A percentile compares a stretch with the other conserved stretches of the same genome.
Evolutionary conservation across 2,888 invertebrate species (phyloP).

Genomic region (Epirrhoe alternata): DNA sequence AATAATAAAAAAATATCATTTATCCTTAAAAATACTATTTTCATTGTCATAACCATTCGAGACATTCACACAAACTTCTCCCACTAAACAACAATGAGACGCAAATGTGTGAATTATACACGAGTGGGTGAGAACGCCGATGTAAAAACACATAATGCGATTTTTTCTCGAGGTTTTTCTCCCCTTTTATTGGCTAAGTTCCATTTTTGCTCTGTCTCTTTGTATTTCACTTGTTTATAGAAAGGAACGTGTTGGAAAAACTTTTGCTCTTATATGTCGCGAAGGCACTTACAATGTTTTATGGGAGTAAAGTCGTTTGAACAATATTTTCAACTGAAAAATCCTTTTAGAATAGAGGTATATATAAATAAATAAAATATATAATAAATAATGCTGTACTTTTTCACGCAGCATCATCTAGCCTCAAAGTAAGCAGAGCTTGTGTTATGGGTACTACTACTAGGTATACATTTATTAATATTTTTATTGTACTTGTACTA

Average conservation of each 20-base stretch:
- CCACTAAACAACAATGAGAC: conserved; percentile 50
- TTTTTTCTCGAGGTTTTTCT: conserved; percentile 59
- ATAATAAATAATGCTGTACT: no score
- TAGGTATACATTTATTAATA: no score
- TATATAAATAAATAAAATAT: no score
- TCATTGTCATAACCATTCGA: conserved; percentile 33
- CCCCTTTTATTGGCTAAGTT: conserved; percentile 64
- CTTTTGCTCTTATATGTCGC: conserved; percentile 27
- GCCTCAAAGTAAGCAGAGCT: no score
- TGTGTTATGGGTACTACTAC: no score
- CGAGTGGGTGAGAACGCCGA: conserved; percentile 62
- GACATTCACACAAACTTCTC: conserved; percentile 51
- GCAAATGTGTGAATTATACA: conserved; percentile 69
- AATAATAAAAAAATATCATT: neutral
- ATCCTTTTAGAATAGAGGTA: no score
- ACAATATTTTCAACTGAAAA: neutral
- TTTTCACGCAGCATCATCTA: no score
- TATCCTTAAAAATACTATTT: conserved; percentile 28
- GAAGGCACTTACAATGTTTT: conserved; percentile 5
- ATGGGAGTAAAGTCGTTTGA: neutral
- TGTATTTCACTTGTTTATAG: conserved; percentile 39
- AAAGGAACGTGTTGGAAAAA: conserved; percentile 36
- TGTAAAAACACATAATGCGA: conserved; percentile 63
- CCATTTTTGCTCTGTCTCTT: conserved; percentile 53
- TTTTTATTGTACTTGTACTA: no score